phyloP scores from a whole-genome alignment of 2,888 invertebrate genomes.

The Epistrophe grossulariae region DNA sequence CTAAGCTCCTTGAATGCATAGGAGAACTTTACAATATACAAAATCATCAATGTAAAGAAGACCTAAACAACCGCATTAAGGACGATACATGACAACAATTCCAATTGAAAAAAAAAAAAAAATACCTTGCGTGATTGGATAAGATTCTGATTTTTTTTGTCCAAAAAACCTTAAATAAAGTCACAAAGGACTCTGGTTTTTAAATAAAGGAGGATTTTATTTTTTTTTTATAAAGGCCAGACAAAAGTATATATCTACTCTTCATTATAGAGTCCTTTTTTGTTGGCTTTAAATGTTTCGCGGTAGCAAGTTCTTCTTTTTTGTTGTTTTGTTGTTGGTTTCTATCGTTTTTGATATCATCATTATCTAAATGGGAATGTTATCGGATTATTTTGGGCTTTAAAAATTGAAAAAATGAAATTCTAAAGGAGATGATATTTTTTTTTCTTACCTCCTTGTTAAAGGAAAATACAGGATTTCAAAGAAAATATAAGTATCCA shows the following conservation, averaged over 20 bases:
- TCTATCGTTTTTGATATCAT: conserved; percentile 3
- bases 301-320: background rate
- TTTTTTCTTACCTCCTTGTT: background rate
- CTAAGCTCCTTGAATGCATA: background rate
- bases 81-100: background rate
- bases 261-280: background rate
- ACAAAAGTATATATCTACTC: background rate
- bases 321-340: background rate
- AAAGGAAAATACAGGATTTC: background rate
- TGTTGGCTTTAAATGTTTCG: conserved; percentile 24
- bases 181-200: background rate
- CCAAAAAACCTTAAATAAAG: background rate
- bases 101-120: background rate
- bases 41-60: background rate
- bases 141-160: too few species aligned
- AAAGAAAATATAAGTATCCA: background rate
- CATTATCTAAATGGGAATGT: conserved; percentile 51
- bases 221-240: background rate
- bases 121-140: too few species aligned
- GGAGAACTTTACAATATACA: background rate
- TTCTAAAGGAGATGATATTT: background rate
- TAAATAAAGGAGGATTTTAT: background rate
- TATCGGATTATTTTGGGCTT: conserved; percentile 35
- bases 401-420: conserved; percentile 32
- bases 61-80: background rate